These are phyloP conservation scores for Ammodytes marinus DNA, from an alignment of 2,113 vertebrate species.

Conservation along the genomic window DNA sequence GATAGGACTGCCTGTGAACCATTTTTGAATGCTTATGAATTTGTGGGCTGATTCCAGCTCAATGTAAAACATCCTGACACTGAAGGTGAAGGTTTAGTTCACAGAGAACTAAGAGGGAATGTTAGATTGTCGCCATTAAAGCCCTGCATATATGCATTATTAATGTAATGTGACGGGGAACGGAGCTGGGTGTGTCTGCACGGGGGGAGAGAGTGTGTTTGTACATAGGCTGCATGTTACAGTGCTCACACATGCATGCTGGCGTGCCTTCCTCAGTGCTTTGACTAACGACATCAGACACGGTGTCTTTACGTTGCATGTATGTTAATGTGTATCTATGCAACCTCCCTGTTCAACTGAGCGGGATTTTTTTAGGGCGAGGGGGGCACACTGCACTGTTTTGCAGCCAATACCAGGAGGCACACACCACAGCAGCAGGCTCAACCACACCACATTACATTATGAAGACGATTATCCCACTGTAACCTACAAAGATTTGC, in stretches of 20 bases:
- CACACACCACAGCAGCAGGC: conserved; percentile 75
- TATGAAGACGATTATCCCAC: conserved; percentile 61
- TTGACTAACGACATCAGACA: conserved; percentile 3
- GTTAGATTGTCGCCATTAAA: conserved; percentile 74
- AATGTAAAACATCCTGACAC: conserved; percentile 57
- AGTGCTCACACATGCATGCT: conserved; percentile 25
- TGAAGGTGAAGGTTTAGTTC: conserved; percentile 49
- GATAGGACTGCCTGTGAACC: conserved; percentile 51
- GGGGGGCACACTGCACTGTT: conserved; percentile 43
- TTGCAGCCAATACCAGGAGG: conserved; percentile 63
- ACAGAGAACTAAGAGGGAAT: conserved; percentile 41
- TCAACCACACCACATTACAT: conserved; percentile 78
- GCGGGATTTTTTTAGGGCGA: conserved; percentile 26
- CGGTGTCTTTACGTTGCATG: conserved; percentile 9
- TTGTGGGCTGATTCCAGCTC: conserved; percentile 53
- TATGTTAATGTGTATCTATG: conserved; percentile 5
- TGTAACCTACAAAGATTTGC: conserved; percentile 66
- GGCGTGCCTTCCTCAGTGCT: neutral
- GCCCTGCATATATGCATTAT: conserved; percentile 77
- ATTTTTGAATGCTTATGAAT: conserved; percentile 52
- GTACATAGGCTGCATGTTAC: conserved; percentile 49
- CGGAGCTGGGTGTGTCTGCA: conserved; percentile 70
- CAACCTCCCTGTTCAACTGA: conserved; percentile 11
- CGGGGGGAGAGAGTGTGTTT: conserved; percentile 54
- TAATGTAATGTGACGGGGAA: conserved; percentile 77